phyloP scores from a whole-genome alignment of 2,113 vertebrate genomes.

The Scolopax mira region DNA sequence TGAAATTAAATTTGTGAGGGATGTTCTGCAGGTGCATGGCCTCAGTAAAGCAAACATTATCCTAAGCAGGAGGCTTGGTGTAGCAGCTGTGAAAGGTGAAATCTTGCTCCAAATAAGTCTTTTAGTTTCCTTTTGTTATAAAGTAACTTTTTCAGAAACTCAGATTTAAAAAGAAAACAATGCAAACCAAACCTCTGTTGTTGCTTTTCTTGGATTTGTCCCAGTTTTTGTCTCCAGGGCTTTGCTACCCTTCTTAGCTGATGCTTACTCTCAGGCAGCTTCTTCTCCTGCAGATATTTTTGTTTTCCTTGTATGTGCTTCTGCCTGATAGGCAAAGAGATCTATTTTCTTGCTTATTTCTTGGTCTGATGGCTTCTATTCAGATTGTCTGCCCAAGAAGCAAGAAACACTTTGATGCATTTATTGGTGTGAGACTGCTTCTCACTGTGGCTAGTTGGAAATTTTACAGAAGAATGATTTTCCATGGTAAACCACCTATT shows the following conservation, averaged over 20 bases:
- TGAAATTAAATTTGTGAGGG: background rate
- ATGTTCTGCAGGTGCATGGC: background rate
- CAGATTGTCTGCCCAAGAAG: background rate
- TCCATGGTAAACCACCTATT: background rate
- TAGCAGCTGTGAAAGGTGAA: background rate
- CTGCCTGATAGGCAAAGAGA: background rate
- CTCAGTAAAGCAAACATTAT: background rate
- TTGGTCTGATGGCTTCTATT: background rate
- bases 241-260: background rate
- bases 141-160: background rate
- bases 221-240: constrained; percentile 9
- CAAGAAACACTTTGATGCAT: background rate
- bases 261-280: background rate
- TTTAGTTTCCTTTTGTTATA: background rate
- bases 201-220: background rate
- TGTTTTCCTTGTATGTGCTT: background rate
- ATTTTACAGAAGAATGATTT: background rate
- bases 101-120: background rate
- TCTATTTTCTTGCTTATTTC: background rate
- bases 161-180: background rate
- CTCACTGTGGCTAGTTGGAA: background rate
- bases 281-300: constrained; percentile 1
- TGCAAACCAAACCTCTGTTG: background rate
- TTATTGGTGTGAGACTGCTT: background rate
- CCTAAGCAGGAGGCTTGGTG: background rate